phyloP scores from a whole-genome alignment of 1,140 invertebrate species.

The Trialeurodes vaporariorum region DNA sequence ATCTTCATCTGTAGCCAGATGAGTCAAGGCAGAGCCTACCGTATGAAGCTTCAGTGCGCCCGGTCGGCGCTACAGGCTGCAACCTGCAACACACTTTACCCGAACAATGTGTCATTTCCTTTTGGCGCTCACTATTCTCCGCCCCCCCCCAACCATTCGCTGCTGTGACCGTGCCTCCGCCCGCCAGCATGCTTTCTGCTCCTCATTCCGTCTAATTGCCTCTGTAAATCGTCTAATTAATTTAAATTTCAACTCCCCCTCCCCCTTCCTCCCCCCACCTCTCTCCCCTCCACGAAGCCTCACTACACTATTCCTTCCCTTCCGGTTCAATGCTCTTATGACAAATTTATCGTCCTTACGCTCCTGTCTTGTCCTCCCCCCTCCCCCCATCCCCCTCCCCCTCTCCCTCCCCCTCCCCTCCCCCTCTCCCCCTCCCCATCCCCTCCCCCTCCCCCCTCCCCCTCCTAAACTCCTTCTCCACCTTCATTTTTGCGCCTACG shows the following conservation, averaged over 20 bases:
- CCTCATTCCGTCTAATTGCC: background rate
- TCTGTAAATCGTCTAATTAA: constrained; percentile 1
- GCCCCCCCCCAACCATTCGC: background rate
- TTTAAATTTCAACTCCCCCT: background rate
- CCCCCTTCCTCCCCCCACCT: too few relatives aligned
- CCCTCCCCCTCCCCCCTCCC: background rate
- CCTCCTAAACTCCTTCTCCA: too few relatives aligned
- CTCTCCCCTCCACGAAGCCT: too few relatives aligned
- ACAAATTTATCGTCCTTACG: background rate
- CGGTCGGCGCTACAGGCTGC: too few relatives aligned
- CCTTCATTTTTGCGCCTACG: background rate
- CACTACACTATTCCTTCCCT: too few relatives aligned
- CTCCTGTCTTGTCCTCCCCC: too few relatives aligned
- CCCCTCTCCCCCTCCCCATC: too few relatives aligned
- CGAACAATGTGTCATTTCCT: background rate
- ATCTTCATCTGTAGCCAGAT: too few relatives aligned
- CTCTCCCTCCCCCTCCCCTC: background rate
- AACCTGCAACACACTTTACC: background rate
- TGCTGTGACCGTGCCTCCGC: too few relatives aligned
- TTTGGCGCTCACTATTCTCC: background rate
- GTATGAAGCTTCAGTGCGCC: too few relatives aligned
- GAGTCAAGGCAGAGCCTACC: too few relatives aligned
- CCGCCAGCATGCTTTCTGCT: background rate
- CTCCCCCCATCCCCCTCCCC: background rate
- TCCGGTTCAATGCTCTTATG: background rate